A percentile compares a stretch with the other conserved stretches of the same genome.
phyloP scores from a whole-genome alignment of 1,140 invertebrate species.

The Lasaia peninsularis region DNA sequence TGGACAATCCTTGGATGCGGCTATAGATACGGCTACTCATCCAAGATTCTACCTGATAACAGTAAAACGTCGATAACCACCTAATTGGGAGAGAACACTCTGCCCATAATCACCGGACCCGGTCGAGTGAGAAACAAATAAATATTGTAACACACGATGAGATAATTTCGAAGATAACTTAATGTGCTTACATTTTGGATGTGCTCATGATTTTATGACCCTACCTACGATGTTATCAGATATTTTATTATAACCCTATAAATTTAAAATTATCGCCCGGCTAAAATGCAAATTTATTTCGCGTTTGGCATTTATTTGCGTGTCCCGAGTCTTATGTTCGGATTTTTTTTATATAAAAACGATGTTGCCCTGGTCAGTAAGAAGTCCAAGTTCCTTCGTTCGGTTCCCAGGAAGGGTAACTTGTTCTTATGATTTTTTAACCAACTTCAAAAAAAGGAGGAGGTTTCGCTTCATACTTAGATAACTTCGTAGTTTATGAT shows the following conservation, averaged over 20 bases:
- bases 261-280: conserved; percentile 36
- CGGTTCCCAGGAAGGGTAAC: no score
- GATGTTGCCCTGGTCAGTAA: no score
- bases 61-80: conserved; percentile 76
- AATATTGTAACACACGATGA: conserved; percentile 70
- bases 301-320: conserved; percentile 1
- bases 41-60: conserved; percentile 65
- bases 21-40: conserved; percentile 55
- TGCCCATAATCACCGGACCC: conserved; percentile 50
- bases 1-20: conserved; percentile 16
- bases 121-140: conserved; percentile 70
- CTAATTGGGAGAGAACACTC: conserved; percentile 74
- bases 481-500: no score
- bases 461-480: no score
- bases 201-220: conserved; percentile 75
- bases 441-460: no score
- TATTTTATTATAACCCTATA: conserved; percentile 28
- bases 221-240: conserved; percentile 50
- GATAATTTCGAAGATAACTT: conserved; percentile 74
- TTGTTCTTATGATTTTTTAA: no score
- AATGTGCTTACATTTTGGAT: conserved; percentile 75
- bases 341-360: no score
- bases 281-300: conserved; percentile 19
- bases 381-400: no score
- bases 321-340: neutral